Evolutionary conservation across 2,113 vertebrate genomes (phyloP), one percentile per base, ranked within the genome.

Genomic region (Raphicerus campestris): DNA sequence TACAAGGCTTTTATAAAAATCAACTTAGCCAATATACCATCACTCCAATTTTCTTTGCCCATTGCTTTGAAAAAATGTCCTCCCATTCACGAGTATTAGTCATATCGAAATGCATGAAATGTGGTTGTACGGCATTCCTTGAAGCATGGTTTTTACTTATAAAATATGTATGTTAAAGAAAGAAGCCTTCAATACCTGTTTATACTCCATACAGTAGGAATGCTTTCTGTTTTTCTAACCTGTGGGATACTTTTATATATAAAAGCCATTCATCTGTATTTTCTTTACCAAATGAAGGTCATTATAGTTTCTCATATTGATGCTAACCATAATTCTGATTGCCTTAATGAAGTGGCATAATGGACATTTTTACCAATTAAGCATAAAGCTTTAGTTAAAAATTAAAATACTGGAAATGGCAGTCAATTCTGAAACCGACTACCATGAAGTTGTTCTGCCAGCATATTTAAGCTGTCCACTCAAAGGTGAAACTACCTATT

Each of bases 1-100:
- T 91, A 91, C 81, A 77, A 98, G 47, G 63, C 61, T 96, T 96
- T 96, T 94, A 89, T 93, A 96, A 96, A 97, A 97, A 96, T 94
- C 97, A 97, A 87, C 91, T 88, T 97, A 96, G 89, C 47, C 24
- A 1, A 87, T 96, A 96, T 61, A 42, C 85, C 53, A 97, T 93
- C 94, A 83, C 85, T 95, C 83, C 92, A 96, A 96, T 97, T 97
- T 97, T 93, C 96, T 97, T 97, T 92, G 95, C 94, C 91, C 77
- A 96, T 94, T 97, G 49, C 93, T 96, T 97, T 97, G 86, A 97
- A 97, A 97, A 97, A 94, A 83, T 53, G 42, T 55, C 45, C 47
- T 87, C 30, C 32, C 13, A 60, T 83, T 96, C 78, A 87, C 1
- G 1, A 96, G 80, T 96, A 96, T 97, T 95, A 92, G 82, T 97